phyloP scores from a whole-genome alignment of 2,113 vertebrate genomes.

The Thamnophis sirtalis region DNA sequence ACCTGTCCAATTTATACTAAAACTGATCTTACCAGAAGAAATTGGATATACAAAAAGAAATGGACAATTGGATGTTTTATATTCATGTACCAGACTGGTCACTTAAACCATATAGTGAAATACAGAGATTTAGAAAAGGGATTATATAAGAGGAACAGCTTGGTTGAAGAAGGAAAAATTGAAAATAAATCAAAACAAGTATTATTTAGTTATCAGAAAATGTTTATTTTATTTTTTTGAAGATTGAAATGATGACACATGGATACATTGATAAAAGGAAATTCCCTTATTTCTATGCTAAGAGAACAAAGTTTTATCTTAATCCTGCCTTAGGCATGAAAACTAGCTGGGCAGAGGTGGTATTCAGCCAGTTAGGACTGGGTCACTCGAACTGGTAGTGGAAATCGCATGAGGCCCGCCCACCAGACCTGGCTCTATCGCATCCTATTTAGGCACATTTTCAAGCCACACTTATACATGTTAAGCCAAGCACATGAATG shows the following conservation, averaged over 20 bases:
- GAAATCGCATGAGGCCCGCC: no score
- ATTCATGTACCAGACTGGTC: not conserved
- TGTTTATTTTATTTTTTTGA: not conserved
- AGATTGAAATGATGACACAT: not conserved
- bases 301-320: not conserved
- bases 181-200: not conserved
- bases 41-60: not conserved
- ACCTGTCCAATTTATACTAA: not conserved
- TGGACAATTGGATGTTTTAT: slow-evolving; percentile 1
- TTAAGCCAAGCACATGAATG: no score
- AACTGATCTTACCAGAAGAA: not conserved
- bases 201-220: not conserved
- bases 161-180: not conserved
- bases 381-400: no score
- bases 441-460: no score
- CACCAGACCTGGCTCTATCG: no score
- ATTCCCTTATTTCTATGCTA: not conserved
- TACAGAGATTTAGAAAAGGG: not conserved
- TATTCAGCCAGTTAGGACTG: no score
- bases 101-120: slow-evolving; percentile 1
- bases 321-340: not conserved
- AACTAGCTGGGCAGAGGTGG: not conserved
- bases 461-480: no score
- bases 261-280: not conserved
- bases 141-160: not conserved